Base-by-base conservation (phyloP, 2,113 vertebrate species). In the Sarotherodon lohbergeri region DNA sequence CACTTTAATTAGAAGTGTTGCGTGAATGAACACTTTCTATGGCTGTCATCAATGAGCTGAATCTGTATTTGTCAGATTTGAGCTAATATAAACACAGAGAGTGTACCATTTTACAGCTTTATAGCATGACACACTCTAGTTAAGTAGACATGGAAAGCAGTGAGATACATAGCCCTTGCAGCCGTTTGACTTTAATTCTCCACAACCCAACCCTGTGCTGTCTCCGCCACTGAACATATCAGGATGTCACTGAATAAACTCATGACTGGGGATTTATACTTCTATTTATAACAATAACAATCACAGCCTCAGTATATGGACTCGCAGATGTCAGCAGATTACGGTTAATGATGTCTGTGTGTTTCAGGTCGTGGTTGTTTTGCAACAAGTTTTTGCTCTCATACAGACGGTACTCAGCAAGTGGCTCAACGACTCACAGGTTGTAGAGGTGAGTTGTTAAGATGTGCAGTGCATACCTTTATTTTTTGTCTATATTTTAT, bases 371-470 rank as follows among this genome's bases (percentile, higher is more conserved):
- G 98, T 99, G 90, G 97, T 99, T 89, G 99, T 99, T 89, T 95
- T 99, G 86, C 98, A 99, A 94, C 99, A 99, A 90, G 98, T 99
- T 89, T 99, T 99, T 95, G 98, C 99, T 95, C 98, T 99, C 81
- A 99, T 99, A 94, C 98, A 99, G 96, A 99, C 98, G 34, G 97
- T 99, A 48, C 98, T 99, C 90, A 98, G 98, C 96, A 98, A 99
- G 93, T 99, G 99, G 99, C 93, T 99, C 89, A 99, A 98, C 29
- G 99, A 99, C 93, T 99, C 98, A 9, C 99, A 99, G 89, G 99
- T 99, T 88, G 99, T 99, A 5, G 99, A 99, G 98, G 99, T 99
- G 93, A 97, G 96, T 80, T 27, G 7, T 41, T 6, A 12, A 9
- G 27, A 22, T 12, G 16, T n/a, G 34, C 0, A 1, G 56, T 29